Conservation (phyloP, 2,113 vertebrate genomes). For the Elgaria multicarinata region DNA sequence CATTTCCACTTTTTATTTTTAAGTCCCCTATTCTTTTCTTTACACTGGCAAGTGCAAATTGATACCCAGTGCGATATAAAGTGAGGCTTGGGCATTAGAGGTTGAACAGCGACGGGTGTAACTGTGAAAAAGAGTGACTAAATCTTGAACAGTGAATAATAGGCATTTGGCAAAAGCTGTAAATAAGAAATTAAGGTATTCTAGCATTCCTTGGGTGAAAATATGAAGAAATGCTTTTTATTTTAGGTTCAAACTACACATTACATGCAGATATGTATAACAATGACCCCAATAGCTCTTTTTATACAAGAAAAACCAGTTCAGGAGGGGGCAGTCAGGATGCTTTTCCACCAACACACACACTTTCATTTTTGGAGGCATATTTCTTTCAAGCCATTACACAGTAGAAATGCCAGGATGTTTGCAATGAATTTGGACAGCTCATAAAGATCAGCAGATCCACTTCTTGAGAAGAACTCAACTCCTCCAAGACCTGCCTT, state of each 20-base stretch:
- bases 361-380: background rate
- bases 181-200: background rate
- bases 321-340: background rate
- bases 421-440: background rate
- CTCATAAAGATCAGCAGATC: background rate
- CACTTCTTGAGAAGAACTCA: background rate
- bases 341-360: too few species aligned
- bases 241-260: background rate
- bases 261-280: background rate
- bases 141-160: background rate
- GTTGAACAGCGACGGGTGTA: background rate
- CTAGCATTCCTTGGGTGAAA: background rate
- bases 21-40: background rate
- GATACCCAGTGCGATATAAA: background rate
- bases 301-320: background rate
- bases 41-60: background rate
- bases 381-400: too few species aligned
- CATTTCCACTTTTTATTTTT: background rate
- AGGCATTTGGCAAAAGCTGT: background rate
- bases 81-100: background rate
- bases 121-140: background rate
- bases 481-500: background rate
- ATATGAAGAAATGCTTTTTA: background rate
- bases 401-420: too few species aligned
- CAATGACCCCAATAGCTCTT: background rate